These are phyloP conservation scores for Perizoma flavofasciatum DNA, from an alignment of 2,888 invertebrate genomes.

Conservation along the genomic window DNA sequence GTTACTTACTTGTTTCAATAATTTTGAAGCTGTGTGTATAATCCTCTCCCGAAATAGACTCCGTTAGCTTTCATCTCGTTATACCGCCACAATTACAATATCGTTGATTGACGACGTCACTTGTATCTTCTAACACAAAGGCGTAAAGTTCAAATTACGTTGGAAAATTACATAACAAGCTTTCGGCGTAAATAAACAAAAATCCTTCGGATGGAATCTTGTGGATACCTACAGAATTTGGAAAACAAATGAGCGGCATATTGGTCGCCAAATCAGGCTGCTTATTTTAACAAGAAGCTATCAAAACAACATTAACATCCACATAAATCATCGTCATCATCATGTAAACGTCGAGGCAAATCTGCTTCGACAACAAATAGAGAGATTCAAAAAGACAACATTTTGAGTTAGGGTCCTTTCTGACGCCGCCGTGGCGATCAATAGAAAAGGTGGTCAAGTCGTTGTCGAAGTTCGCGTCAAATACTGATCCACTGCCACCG, in stretches of 20 bases:
- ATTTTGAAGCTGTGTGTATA: constrained; percentile 20
- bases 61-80: constrained; percentile 78
- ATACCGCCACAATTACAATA: constrained; percentile 71
- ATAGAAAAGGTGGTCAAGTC: too few relatives aligned
- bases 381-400: too few relatives aligned
- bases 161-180: constrained; percentile 10
- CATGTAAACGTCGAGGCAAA: too few relatives aligned
- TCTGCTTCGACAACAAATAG: too few relatives aligned
- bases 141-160: constrained; percentile 57
- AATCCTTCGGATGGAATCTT: constrained; percentile 2
- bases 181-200: constrained; percentile 8
- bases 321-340: too few relatives aligned
- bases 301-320: too few relatives aligned
- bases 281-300: background rate
- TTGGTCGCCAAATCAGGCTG: background rate
- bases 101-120: constrained; percentile 69
- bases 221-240: background rate
- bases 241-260: background rate
- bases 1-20: background rate
- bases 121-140: constrained; percentile 59
- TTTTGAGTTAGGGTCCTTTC: too few relatives aligned
- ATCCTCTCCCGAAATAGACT: constrained; percentile 62
- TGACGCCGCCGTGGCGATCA: too few relatives aligned
- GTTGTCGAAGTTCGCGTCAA: too few relatives aligned
- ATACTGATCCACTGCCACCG: too few relatives aligned